Conservation (phyloP, 2,888 invertebrate genomes). For the Polydrusus tereticollis region DNA sequence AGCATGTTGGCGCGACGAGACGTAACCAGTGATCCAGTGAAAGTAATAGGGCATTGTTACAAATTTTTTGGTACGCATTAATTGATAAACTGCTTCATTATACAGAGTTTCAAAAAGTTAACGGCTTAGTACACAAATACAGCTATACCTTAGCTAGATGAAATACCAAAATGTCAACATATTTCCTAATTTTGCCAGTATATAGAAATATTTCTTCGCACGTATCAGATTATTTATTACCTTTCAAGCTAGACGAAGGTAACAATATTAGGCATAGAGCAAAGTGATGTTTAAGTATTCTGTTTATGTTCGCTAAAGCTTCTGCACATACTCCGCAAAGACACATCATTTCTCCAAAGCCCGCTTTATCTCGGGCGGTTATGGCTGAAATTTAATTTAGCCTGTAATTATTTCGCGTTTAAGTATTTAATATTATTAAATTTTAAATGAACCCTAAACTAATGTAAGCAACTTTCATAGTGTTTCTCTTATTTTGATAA, state of each 20-base stretch:
- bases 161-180: not conserved
- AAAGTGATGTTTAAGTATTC: slow-evolving; percentile 47
- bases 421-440: not conserved
- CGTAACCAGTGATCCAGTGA: no score
- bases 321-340: slow-evolving; percentile 34
- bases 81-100: no score
- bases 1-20: not conserved
- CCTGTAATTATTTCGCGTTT: slow-evolving; percentile 4
- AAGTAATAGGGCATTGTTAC: not conserved
- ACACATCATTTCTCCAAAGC: slow-evolving; percentile 29
- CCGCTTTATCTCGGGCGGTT: slow-evolving; percentile 16
- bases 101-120: no score
- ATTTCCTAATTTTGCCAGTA: not conserved
- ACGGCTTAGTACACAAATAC: no score
- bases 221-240: slow-evolving; percentile 31
- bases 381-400: slow-evolving; percentile 16
- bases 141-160: no score
- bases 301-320: slow-evolving; percentile 43
- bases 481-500: no score
- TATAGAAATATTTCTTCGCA: slow-evolving; percentile 1
- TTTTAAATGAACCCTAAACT: not conserved
- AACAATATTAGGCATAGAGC: slow-evolving; percentile 41
- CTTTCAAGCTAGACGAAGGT: slow-evolving; percentile 42
- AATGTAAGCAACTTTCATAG: not conserved
- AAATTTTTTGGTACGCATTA: no score